These are phyloP conservation scores for Monoplex corrugatus DNA, from an alignment of 2,888 invertebrate species.

Conservation along the genomic window DNA sequence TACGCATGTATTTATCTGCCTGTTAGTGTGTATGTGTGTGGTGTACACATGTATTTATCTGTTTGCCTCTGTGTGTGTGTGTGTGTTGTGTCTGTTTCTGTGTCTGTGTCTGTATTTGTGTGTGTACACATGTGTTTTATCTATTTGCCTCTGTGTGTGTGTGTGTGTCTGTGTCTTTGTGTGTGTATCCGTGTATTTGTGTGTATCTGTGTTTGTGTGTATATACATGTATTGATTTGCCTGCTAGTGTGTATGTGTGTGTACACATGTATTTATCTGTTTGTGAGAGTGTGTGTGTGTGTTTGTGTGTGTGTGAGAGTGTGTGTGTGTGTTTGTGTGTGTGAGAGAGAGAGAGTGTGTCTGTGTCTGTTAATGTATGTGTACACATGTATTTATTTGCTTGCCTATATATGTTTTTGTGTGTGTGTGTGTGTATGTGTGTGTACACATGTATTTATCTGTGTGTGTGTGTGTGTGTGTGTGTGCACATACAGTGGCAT, in stretches of 20 bases:
- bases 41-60: no score
- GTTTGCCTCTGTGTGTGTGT: no score
- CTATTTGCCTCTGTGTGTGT: background rate
- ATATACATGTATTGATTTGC: background rate
- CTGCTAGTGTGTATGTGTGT: background rate
- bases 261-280: background rate
- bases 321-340: no score
- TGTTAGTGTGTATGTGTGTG: background rate
- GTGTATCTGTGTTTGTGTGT: background rate
- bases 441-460: background rate
- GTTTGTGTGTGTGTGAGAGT: background rate
- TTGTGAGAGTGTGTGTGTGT: background rate
- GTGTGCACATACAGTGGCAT: constrained; percentile 86
- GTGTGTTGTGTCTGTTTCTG: no score
- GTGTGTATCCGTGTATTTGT: background rate
- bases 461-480: background rate
- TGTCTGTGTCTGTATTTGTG: background rate
- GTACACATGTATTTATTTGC: background rate
- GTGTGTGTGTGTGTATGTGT: background rate
- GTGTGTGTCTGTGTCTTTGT: background rate
- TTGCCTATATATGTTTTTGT: background rate
- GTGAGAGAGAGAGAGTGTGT: background rate
- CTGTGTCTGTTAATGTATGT: background rate
- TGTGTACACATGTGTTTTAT: background rate
- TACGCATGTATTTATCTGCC: no score